A percentile compares a stretch with the other conserved stretches of the same genome.
Conservation (phyloP, 2,113 vertebrate genomes). For the Sylvietta virens region DNA sequence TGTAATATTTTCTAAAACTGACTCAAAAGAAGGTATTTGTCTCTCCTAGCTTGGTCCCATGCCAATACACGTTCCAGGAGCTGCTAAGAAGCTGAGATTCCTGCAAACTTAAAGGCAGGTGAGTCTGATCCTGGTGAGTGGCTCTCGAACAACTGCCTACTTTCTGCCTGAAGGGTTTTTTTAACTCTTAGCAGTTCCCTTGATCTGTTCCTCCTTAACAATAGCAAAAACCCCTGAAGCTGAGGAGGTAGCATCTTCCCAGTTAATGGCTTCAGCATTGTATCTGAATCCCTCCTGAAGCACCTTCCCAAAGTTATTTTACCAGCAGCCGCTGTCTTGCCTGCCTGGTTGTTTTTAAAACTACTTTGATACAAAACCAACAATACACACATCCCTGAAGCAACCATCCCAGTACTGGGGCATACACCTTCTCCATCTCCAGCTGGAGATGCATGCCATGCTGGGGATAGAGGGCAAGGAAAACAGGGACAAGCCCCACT, state of each 20-base stretch:
- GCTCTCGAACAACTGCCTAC: neutral
- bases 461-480: neutral
- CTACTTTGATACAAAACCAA: neutral
- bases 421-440: neutral
- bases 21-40: neutral
- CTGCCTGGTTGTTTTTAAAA: neutral
- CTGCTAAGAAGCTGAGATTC: neutral
- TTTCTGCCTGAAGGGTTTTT: neutral
- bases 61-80: neutral
- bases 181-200: constrained; percentile 24
- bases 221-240: neutral
- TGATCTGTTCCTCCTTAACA: neutral
- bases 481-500: fast-evolving
- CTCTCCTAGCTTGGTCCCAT: neutral
- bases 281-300: constrained; percentile 3
- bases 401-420: neutral
- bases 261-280: neutral
- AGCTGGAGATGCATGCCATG: neutral
- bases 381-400: neutral
- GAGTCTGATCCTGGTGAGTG: neutral
- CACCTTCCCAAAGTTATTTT: neutral
- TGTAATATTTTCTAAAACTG: neutral
- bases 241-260: constrained; percentile 1
- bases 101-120: neutral
- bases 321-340: neutral